Conservation (phyloP, 2,113 vertebrate genomes). For the Isichthys henryi region DNA sequence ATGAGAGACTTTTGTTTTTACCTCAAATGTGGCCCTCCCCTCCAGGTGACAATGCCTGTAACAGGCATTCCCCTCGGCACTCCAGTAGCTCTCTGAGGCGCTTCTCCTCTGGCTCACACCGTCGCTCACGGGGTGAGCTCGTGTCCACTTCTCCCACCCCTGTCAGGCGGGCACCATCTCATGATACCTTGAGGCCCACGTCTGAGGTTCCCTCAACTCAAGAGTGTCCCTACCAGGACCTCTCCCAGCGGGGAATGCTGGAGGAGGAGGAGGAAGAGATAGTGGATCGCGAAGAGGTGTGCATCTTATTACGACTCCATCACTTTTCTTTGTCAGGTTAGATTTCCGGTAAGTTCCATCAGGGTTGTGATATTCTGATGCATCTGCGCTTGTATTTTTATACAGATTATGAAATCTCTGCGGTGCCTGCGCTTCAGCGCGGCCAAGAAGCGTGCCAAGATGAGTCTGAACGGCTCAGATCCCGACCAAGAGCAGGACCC, state of each 20-base stretch:
- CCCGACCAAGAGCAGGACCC: conserved; percentile 68
- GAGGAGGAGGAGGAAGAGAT: conserved; percentile 59
- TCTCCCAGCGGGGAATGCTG: conserved; percentile 50
- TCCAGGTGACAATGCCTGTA: conserved; percentile 41
- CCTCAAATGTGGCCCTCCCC: neutral
- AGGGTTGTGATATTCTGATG: neutral
- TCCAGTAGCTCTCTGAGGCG: conserved; percentile 58
- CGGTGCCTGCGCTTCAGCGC: conserved; percentile 77
- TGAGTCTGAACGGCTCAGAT: conserved; percentile 60
- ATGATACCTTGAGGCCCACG: conserved; percentile 51
- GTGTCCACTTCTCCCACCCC: conserved; percentile 14
- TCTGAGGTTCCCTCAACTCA: conserved; percentile 34
- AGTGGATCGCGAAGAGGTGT: conserved; percentile 81
- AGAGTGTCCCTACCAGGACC: conserved; percentile 48
- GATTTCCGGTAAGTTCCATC: neutral
- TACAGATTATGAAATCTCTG: conserved; percentile 82
- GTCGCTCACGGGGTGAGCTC: neutral
- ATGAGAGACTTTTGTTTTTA: conserved; percentile 24
- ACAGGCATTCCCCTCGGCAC: conserved; percentile 51
- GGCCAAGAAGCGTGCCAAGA: conserved; percentile 83
- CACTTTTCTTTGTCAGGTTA: neutral
- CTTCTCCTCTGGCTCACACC: conserved; percentile 47
- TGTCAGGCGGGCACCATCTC: conserved; percentile 46
- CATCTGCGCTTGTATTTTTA: neutral
- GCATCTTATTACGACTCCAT: neutral